Conservation (phyloP, 2,797 vertebrate genomes). For the Bovichtus diacanthus region DNA sequence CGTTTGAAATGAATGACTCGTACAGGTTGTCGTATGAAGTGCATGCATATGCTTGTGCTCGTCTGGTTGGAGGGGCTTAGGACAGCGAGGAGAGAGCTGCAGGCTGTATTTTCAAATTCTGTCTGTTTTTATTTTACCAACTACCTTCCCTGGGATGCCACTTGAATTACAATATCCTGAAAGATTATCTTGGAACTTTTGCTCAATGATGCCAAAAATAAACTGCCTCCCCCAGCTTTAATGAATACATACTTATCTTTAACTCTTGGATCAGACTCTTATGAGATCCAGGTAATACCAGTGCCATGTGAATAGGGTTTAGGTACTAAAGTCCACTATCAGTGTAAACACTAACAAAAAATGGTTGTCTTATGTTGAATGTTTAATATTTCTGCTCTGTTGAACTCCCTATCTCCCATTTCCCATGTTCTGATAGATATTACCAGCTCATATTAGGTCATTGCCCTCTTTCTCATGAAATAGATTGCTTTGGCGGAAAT, state of each 20-base stretch:
- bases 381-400: slow-evolving; percentile 46
- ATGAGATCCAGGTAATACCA: slow-evolving; percentile 6
- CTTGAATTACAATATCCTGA: too few species aligned
- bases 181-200: too few species aligned
- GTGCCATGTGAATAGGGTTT: background rate
- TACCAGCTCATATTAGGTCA: slow-evolving; percentile 51
- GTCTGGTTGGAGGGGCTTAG: too few species aligned
- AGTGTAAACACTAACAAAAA: slow-evolving; percentile 23
- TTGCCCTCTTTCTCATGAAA: slow-evolving; percentile 52
- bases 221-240: too few species aligned
- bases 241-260: background rate
- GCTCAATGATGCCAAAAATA: too few species aligned
- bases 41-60: too few species aligned
- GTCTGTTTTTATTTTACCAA: too few species aligned
- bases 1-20: too few species aligned
- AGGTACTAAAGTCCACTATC: slow-evolving; percentile 1
- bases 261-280: background rate
- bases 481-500: slow-evolving; percentile 55
- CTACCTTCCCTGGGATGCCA: too few species aligned
- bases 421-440: slow-evolving; percentile 37
- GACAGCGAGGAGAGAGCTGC: too few species aligned
- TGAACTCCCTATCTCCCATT: slow-evolving; percentile 27
- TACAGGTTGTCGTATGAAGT: too few species aligned
- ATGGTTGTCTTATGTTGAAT: slow-evolving; percentile 31
- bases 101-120: too few species aligned